phyloP scores from a whole-genome alignment of 2,113 vertebrate genomes.

The Macquaria australasica region DNA sequence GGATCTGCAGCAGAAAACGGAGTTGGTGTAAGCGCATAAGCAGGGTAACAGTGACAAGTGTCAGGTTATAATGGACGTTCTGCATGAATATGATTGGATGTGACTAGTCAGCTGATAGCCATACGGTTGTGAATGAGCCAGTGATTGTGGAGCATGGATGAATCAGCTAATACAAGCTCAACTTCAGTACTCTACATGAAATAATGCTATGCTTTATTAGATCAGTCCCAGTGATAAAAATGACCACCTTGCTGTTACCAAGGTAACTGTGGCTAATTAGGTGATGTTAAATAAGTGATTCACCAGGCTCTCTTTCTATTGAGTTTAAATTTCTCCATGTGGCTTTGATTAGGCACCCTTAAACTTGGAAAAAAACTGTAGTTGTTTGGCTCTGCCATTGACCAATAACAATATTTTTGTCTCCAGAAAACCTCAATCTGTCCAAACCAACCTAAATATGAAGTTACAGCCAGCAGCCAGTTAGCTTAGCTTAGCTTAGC shows the following conservation, averaged over 20 bases:
- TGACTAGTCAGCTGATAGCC: neutral
- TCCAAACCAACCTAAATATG: neutral
- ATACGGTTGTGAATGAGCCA: neutral
- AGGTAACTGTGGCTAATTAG: neutral
- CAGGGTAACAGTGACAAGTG: no score
- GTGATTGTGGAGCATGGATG: neutral
- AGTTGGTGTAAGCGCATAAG: neutral
- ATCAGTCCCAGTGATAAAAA: neutral
- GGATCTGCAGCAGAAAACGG: neutral
- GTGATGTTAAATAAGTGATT: neutral
- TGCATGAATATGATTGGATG: neutral
- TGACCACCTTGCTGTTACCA: neutral
- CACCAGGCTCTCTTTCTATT: neutral
- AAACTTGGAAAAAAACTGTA: neutral
- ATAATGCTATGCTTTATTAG: neutral
- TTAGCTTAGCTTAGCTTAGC: neutral
- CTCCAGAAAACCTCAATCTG: neutral
- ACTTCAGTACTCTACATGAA: neutral
- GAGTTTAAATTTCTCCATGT: neutral
- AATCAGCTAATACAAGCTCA: neutral
- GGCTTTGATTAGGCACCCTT: slow-evolving; percentile 1
- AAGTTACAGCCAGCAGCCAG: neutral
- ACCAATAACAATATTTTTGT: neutral
- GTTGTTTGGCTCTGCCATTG: neutral
- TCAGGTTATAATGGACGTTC: neutral